Evolutionary conservation across 1,140 invertebrate species (phyloP), one percentile per base, ranked within the genome.

Genomic region (Ptiloglossa arizonensis): DNA sequence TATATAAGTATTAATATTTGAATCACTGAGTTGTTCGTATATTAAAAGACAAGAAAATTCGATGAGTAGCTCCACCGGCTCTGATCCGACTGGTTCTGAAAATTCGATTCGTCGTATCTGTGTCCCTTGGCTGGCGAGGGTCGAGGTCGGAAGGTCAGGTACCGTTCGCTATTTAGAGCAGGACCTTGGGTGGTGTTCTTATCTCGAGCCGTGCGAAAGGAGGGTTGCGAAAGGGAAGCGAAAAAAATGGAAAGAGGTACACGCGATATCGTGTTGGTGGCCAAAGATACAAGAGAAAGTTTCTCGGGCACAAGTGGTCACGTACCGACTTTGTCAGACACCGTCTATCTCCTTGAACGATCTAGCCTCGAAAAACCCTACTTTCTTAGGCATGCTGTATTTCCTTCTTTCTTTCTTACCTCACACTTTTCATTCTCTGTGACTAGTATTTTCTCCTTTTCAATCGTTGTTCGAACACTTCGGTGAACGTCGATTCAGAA

Each of bases 281-380:
- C 52, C 48, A 76, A 81, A 76, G 75, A 76, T 81, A 73, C 72
- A 81, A 81, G 74, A 59, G 69, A 73, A 73, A 74, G 77, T 75
- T 74, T 72, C 68, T 48, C 38, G 46, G 64, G 50, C 57, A 79
- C 67, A 80, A 87, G 86, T 83, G 77, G 83, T 87, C 86, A 87
- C 83, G 86, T 87, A 87, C 79, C 27, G 62, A 69, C 86, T 87
- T 87, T 86, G 83, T 81, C 80, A 82, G 82, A 80, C 80, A 24
- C 62, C 35, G 67, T 66, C 68, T 81, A 81, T 81, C 82, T 72
- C 32, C 62, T 70, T 22, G 70, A 69, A 73, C 64, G 76, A 84
- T 84, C 82, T 84, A 79, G 70, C 82, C 82, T 81, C 75, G 69
- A 81, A 70, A 69, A 81, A 73, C 68, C 29, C 57, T 63, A 57